Evolutionary conservation across 2,888 invertebrate species (phyloP), one percentile per base, ranked within the genome.

Genomic region (Tetranychus truncatus): DNA sequence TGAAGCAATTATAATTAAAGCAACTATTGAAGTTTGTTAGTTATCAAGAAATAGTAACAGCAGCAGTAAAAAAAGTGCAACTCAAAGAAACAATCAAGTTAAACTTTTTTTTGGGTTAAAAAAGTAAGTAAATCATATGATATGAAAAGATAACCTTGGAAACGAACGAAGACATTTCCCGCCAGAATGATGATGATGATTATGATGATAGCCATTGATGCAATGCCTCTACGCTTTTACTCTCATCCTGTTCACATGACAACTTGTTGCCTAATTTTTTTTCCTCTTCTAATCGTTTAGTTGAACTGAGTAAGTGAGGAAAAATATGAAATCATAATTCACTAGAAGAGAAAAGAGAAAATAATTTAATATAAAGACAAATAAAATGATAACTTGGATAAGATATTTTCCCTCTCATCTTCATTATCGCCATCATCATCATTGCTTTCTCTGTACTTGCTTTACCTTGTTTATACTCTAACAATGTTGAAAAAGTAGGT

Each of bases 131-230:
- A 55, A 55, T 55, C 55, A 55, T 55, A 7, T 55, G 55, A 55
- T 55, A 55, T 55, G 11, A 55, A 55, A 55, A 6, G 55, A 55
- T 15, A 55, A 55, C 55, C 55, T 55, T 55, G 55, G 15, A 55
- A 9, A 55, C 55, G 55, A 55, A 55, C 55, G 55, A 55, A 55
- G 55, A 55, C 55, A 55, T 55, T 55, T 55, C 55, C 55, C 55
- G 55, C 55, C 55, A 55, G 55, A 55, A 55, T 55, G 55, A 55
- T 55, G 55, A 55, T 55, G 55, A 55, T 55, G 55, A 55, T 55
- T 9, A 55, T 55, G 55, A 55, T 55, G 55, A 55, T 55, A 15
- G 55, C 15, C 55, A 15, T 55, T 55, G 55, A 34, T 34, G 34
- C 34, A 34, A 34, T 15, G 55, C 15, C 2, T 55, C 15, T 55